Conservation (phyloP, 2,113 vertebrate species). For the Lipophrys pholis region DNA sequence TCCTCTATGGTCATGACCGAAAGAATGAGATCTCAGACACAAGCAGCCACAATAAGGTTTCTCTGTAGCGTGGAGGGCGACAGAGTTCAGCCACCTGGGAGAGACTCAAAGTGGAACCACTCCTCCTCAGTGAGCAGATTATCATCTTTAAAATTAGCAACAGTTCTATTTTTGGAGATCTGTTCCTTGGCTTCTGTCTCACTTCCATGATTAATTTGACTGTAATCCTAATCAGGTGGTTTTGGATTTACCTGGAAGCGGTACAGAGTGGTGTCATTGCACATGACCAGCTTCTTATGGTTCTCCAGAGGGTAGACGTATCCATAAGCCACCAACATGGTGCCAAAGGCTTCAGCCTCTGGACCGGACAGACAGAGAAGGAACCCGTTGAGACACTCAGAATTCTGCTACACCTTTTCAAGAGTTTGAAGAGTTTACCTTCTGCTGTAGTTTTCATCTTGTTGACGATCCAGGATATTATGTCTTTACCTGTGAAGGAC, state of each 20-base stretch:
- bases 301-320: constrained; percentile 96
- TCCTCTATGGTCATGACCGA: too few species aligned
- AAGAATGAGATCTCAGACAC: too few species aligned
- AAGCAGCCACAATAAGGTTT: too few species aligned
- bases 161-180: too few species aligned
- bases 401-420: not conserved
- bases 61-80: too few species aligned
- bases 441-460: constrained; percentile 73
- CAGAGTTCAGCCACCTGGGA: too few species aligned
- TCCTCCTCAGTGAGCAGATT: too few species aligned
- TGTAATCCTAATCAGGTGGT: too few species aligned
- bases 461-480: constrained; percentile 78
- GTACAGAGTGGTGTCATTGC: constrained; percentile 86
- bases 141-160: too few species aligned
- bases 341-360: constrained; percentile 91
- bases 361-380: constrained; percentile 8
- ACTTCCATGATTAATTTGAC: too few species aligned
- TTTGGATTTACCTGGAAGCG: constrained; percentile 89
- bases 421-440: constrained; percentile 58
- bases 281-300: constrained; percentile 91
- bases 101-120: too few species aligned
- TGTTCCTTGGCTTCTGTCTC: too few species aligned
- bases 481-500: constrained; percentile 73
- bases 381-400: not conserved
- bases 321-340: constrained; percentile 91